Evolutionary conservation across 2,888 invertebrate species (phyloP).

Genomic region (Dromius quadrimaculatus): DNA sequence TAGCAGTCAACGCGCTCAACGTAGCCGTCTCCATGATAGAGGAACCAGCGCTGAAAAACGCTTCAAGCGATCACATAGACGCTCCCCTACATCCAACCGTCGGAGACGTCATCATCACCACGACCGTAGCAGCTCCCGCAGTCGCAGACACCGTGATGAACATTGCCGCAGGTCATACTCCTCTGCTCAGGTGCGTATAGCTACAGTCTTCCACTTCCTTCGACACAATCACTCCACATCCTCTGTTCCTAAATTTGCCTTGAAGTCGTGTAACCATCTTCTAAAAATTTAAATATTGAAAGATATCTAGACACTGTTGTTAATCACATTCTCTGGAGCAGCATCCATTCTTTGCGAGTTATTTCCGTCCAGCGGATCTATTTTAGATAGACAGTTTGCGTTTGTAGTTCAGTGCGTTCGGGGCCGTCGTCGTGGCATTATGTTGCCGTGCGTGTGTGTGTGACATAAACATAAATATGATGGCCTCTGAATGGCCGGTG

Average conservation of each 20-base stretch:
- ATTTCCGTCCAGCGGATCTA: conserved; percentile 51
- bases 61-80: conserved; percentile 86
- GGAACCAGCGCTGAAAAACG: conserved; percentile 85
- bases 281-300: neutral
- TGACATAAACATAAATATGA: conserved; percentile 24
- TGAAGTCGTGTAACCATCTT: conserved; percentile 5
- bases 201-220: too few relatives aligned
- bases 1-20: conserved; percentile 73
- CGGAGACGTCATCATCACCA: conserved; percentile 77
- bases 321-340: neutral
- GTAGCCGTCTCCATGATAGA: conserved; percentile 75
- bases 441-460: conserved; percentile 16
- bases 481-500: conserved; percentile 65
- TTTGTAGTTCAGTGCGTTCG: conserved; percentile 53
- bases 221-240: neutral
- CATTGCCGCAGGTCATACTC: conserved; percentile 69
- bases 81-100: conserved; percentile 84
- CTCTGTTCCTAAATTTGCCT: neutral
- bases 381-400: conserved; percentile 47
- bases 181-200: conserved; percentile 65
- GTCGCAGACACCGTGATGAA: conserved; percentile 66
- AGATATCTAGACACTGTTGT: neutral
- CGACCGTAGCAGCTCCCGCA: conserved; percentile 64
- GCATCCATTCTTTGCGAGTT: neutral
- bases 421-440: conserved; percentile 52